Evolutionary conservation across 2,113 vertebrate species (phyloP).

Genomic region (Vidua chalybeata): DNA sequence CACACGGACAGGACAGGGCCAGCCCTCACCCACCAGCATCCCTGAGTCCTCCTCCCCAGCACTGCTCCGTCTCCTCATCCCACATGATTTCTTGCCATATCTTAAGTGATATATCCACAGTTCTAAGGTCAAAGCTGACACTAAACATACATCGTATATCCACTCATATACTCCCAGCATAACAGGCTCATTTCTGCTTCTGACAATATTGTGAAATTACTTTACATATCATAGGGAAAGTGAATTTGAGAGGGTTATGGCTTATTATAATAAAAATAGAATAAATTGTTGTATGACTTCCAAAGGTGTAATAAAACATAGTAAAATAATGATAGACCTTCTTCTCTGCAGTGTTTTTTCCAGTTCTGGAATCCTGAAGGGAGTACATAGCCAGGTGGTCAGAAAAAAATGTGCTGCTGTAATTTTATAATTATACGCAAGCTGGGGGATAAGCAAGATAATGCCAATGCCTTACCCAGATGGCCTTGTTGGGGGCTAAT

Average conservation of each 20-base stretch:
- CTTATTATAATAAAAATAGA: neutral
- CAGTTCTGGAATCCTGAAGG: neutral
- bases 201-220: neutral
- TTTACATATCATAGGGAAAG: neutral
- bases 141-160: neutral
- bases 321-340: neutral
- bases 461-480: constrained; percentile 13
- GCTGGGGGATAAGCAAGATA: neutral
- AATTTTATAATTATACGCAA: constrained; percentile 1
- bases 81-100: neutral
- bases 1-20: accelerated
- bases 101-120: neutral
- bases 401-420: constrained; percentile 6
- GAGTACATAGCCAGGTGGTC: neutral
- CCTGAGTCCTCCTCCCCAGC: neutral
- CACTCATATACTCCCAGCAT: neutral
- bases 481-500: constrained; percentile 45
- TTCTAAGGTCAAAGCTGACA: neutral
- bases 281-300: neutral
- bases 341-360: neutral
- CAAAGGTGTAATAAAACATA: neutral
- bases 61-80: neutral
- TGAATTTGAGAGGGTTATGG: neutral
- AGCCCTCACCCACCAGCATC: neutral
- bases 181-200: neutral